Evolutionary conservation across 2,888 invertebrate genomes (phyloP), one percentile per base, ranked within the genome.

Genomic region (Alentia gelatinosa): DNA sequence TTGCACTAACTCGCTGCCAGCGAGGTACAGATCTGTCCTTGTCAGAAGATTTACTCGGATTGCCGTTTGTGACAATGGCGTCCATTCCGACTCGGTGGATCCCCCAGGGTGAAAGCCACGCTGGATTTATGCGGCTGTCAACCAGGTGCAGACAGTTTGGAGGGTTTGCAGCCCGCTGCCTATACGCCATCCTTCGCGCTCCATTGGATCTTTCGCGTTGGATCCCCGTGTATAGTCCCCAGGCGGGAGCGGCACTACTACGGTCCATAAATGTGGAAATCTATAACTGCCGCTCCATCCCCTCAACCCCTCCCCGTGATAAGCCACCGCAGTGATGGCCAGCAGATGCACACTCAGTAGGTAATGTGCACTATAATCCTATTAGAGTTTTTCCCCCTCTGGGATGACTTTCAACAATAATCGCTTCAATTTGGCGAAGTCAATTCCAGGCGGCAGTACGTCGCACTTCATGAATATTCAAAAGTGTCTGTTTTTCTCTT

Each of bases 401-500:
- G 12, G 39, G 86, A 33, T 42, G 30, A 86, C 19, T 42, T 86
- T 86, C 86, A 86, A 33, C 86, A 86, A 47, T 86, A 86, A 86
- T 86, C 86, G 86, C 86, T 86, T 86, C 86, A 86, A 86, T 47
- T 86, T 86, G 19, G 50, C 86, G 47, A 30, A 86, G 47, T 86
- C 86, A 47, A 47, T 86, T 50, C 86, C 86, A 26, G 30, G 19
- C 47, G 47, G 7, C 47, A 86, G 33, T 83, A 39, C 5, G 4
- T 1, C n/a, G 15, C n/a, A 86, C 26, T 15, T 15, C 33, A 47
- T 86, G 86, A 23, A 86, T 86, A 86, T 86, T 86, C 47, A 86
- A 26, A 86, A 26, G 42, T 15, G 35, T 19, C 37, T 68, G 26
- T 30, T 1, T 75, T n/a, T 4, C 37, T 30, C 37, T 86, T 86